Conservation (phyloP, 2,888 invertebrate genomes). For the Kuschelorhynchus macadamiae region DNA sequence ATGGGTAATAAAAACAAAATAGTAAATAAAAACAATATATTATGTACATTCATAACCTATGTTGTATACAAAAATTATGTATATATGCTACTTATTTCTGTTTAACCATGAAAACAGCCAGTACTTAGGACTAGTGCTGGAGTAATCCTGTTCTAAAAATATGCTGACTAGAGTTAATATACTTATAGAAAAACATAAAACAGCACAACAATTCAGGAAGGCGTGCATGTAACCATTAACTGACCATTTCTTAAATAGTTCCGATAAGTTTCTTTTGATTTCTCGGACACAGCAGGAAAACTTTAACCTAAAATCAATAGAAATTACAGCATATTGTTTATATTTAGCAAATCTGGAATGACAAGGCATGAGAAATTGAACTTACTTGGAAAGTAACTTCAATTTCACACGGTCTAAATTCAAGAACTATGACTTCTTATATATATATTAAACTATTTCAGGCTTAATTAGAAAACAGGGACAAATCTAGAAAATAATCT, state of each 20-base stretch:
- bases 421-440: no score
- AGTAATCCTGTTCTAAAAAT: constrained; percentile 62
- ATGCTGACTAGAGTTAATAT: constrained; percentile 63
- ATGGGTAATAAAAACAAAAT: no score
- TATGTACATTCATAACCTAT: no score
- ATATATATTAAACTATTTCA: no score
- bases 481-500: no score
- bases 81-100: constrained; percentile 16
- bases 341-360: no score
- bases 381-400: no score
- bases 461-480: no score
- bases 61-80: no score
- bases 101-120: constrained; percentile 34
- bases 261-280: constrained; percentile 51
- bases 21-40: no score
- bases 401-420: no score
- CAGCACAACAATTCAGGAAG: constrained; percentile 61
- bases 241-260: constrained; percentile 57
- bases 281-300: constrained; percentile 25
- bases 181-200: constrained; percentile 65
- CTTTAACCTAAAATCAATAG: constrained; percentile 32
- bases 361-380: no score
- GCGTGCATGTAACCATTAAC: constrained; percentile 59
- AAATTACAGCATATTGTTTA: not conserved
- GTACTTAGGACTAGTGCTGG: constrained; percentile 51